A percentile compares a stretch with the other conserved stretches of the same genome.
Conservation (phyloP, 2,797 vertebrate genomes). For the Thamnophis elegans region DNA sequence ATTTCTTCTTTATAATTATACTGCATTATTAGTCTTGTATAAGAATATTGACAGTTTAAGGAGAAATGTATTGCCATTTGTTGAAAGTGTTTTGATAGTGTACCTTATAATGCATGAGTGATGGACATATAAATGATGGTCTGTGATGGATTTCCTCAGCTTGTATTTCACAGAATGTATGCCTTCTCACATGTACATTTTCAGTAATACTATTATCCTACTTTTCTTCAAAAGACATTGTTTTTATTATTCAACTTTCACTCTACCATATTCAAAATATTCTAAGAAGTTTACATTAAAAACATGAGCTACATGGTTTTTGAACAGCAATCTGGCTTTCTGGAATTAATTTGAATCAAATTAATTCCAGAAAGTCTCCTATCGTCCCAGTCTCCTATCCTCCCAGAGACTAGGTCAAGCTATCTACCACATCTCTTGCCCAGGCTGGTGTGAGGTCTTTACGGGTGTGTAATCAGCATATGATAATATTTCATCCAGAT, state of each 20-base stretch:
- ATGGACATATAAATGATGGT: neutral
- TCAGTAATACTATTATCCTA: neutral
- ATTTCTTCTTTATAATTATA: conserved; percentile 34
- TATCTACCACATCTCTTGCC: neutral
- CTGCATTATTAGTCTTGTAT: neutral
- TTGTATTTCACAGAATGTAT: neutral
- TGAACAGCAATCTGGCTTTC: neutral
- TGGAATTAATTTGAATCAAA: neutral
- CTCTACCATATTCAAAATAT: neutral
- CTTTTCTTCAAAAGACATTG: neutral
- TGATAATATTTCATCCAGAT: neutral
- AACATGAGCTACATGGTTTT: neutral
- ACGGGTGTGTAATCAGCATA: neutral
- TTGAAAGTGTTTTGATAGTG: neutral
- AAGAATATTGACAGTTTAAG: neutral
- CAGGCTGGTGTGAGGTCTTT: neutral
- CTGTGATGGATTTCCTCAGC: neutral
- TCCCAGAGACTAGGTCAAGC: neutral
- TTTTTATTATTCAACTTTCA: neutral
- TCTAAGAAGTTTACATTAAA: neutral
- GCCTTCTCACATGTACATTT: neutral
- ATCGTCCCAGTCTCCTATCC: neutral
- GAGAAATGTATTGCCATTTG: neutral
- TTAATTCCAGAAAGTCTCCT: too few species aligned
- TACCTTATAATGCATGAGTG: neutral